A percentile compares a stretch with the other conserved stretches of the same genome.
phyloP scores from a whole-genome alignment of 2,113 vertebrate species.

The Carollia perspicillata region DNA sequence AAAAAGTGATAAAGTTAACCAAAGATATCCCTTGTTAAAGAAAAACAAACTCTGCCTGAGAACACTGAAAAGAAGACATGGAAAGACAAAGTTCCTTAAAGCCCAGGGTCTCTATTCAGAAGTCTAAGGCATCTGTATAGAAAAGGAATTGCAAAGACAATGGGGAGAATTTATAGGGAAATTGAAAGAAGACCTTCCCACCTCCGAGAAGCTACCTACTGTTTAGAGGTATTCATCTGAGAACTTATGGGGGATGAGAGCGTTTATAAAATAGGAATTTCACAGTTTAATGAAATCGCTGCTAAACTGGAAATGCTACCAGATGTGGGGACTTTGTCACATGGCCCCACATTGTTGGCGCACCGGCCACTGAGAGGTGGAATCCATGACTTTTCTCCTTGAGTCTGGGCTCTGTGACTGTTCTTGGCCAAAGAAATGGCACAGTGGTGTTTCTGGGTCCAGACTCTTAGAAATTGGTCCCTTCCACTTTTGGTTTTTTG shows the following conservation, averaged over 20 bases:
- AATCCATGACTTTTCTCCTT: neutral
- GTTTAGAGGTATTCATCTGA: neutral
- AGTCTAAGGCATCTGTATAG: neutral
- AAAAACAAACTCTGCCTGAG: neutral
- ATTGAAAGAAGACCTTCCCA: neutral
- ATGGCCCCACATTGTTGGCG: neutral
- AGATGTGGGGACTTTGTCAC: neutral
- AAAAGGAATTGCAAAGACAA: neutral
- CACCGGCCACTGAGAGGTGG: neutral
- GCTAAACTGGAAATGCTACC: neutral
- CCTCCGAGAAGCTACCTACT: neutral
- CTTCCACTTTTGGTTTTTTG: neutral
- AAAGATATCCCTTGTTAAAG: neutral
- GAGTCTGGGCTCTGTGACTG: neutral
- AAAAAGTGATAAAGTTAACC: neutral
- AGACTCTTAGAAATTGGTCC: neutral
- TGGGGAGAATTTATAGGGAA: neutral
- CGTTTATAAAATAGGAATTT: neutral
- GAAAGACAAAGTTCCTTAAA: neutral
- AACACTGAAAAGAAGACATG: neutral
- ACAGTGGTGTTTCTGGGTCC: neutral
- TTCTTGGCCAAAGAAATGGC: neutral
- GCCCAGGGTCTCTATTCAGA: neutral
- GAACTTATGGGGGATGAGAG: neutral
- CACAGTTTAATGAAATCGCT: neutral